Evolutionary conservation across 2,888 invertebrate genomes (phyloP), one percentile per base, ranked within the genome.

Genomic region (Empis livida): DNA sequence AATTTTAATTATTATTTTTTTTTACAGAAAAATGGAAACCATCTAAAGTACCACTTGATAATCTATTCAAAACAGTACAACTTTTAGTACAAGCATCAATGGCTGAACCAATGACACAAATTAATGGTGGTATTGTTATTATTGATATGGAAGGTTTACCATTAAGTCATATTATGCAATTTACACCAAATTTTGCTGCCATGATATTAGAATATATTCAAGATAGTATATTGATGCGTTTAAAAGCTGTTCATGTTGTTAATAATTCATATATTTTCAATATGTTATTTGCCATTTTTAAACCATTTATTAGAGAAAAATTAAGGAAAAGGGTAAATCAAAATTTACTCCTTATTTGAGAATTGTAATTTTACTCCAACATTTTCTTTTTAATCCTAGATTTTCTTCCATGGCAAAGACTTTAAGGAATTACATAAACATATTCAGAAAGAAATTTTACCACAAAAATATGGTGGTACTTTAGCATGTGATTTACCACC

Each of bases 181-280:
- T 87, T 61, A 83, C 84, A 1, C 89, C 89, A 1, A 75, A 75
- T n/a, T 79, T 82, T 60, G 86, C 86, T 2, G 79, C 79, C 57
- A 75, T 80, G 68, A 67, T 82, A 16, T 68, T 82, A 9, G 84
- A 85, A 30, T 85, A 83, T 75, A 75, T 84, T 39, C 82, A 82
- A 60, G 90, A 88, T 60, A 84, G 87, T 59, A 79, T 88, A 30
- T 88, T 92, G 0, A 73, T 82, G 51, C 78, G 93, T 44, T 69
- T 94, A 41, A 91, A 90, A 67, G 88, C 79, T 0, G 80, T 94
- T 4, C 92, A 93, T 61, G 75, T 92, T 44, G 73, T 93, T n/a
- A 89, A 89, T 63, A 91, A 93, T 62, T 86, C 92, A 0, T 80
- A 77, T 54, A 75, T 91, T 51, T 92, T 93, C 70, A 89, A 88